Evolutionary conservation across 1,140 invertebrate species (phyloP), one percentile per base, ranked within the genome.

Genomic region (Temnothorax longispinosus): DNA sequence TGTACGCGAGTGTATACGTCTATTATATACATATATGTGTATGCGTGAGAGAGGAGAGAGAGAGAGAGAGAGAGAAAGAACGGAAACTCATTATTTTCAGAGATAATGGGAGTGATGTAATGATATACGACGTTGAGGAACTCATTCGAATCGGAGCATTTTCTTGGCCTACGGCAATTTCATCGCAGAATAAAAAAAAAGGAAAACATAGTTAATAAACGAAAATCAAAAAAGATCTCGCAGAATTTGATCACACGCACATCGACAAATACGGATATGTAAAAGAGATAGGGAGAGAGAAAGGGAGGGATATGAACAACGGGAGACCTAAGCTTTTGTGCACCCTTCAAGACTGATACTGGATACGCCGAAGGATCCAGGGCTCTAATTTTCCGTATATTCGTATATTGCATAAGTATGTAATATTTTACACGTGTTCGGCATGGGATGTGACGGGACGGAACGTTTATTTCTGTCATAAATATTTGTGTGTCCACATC

Each of bases 151-250:
- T 90, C 35, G 32, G 13, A 85, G 81, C 76, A 72, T 88, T 50
- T 50, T 82, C 64, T 76, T 88, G 89, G 89, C 89, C 89, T 91
- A 91, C 21, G 64, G 52, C 72, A 84, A 75, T 58, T 69, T 65
- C 52, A 75, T 89, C 54, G 54, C 41, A 35, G 10, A 72, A 38
- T 52, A 67, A 71, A 41, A 60, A 81, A 69, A 71, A 65, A 54
- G 3, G 15, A 38, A 38, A 38, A 65, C 41, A 81, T 75, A 84
- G 11, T 84, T 27, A 65, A 72, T 84, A 75, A 85, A 84, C 13
- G 47, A 64, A 65, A 74, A 84, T 65, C 67, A 87, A 84, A 84
- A 41, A 64, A 1, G 10, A 67, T 52, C 21, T 62, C 10, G 54
- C 27, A 52, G 76, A 82, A 60, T 71, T 13, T 32, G 41, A 52